A percentile compares a stretch with the other conserved stretches of the same genome.
Evolutionary conservation across 2,888 invertebrate species (phyloP).

Genomic region (Tiliacea aurago): DNA sequence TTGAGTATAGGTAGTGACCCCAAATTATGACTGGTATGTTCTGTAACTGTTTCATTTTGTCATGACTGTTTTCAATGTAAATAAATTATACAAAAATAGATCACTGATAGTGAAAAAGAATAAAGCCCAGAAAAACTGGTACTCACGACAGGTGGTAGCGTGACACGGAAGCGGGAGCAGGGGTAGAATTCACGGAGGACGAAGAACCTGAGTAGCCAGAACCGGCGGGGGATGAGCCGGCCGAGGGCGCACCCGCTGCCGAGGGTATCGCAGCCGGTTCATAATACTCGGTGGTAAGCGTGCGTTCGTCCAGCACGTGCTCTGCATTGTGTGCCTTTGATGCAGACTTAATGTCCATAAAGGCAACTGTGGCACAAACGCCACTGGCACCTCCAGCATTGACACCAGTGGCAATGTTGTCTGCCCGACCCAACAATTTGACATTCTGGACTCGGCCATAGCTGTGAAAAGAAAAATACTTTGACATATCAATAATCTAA

Average conservation of each 20-base stretch:
- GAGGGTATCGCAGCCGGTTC: constrained; percentile 95
- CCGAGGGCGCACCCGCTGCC: constrained; percentile 89
- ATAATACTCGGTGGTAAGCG: constrained; percentile 97
- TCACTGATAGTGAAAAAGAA: constrained; percentile 50
- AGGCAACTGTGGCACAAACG: constrained; percentile 97
- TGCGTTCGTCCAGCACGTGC: constrained; percentile 96
- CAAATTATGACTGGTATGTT: not conserved
- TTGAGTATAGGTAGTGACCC: constrained; percentile 33
- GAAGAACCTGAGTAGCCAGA: constrained; percentile 92
- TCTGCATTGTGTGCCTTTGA: constrained; percentile 97
- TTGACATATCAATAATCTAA: constrained; percentile 68
- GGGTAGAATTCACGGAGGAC: constrained; percentile 90
- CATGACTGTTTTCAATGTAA: not conserved
- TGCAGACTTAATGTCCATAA: constrained; percentile 99
- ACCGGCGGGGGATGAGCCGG: constrained; percentile 89
- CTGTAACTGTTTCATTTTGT: not conserved
- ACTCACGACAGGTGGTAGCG: constrained; percentile 89
- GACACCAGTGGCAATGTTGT: constrained; percentile 89
- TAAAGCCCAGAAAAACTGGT: constrained; percentile 67
- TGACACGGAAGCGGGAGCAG: constrained; percentile 83
- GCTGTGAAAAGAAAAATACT: constrained; percentile 90
- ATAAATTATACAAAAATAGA: constrained; percentile 47
- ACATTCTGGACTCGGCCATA: constrained; percentile 99
- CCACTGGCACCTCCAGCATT: constrained; percentile 90
- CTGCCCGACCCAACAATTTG: constrained; percentile 95